Conservation (phyloP, 1,140 invertebrate genomes). For the Pseudoatta argentina region DNA sequence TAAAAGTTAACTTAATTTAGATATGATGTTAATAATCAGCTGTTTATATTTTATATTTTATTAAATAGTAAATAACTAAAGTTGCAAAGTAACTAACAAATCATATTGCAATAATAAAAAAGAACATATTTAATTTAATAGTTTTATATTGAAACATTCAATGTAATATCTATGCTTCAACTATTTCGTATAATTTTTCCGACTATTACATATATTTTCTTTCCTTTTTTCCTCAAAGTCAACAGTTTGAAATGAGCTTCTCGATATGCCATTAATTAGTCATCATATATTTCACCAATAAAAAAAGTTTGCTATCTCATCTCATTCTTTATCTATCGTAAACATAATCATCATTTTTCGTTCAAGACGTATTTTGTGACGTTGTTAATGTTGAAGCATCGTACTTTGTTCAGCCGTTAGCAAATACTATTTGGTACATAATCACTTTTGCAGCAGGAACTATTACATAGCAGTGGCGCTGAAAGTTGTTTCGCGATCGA, state of each 20-base stretch:
- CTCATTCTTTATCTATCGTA: neutral
- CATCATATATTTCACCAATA: neutral
- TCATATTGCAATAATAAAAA: neutral
- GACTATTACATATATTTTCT: neutral
- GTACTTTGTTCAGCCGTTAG: constrained; percentile 65
- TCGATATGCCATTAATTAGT: constrained; percentile 17
- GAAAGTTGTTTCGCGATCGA: constrained; percentile 39
- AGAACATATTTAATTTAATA: neutral
- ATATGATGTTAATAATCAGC: neutral
- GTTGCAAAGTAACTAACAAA: neutral
- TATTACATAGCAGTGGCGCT: constrained; percentile 76
- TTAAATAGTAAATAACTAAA: neutral
- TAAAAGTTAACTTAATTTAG: neutral
- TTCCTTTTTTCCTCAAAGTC: neutral
- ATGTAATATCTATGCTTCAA: neutral
- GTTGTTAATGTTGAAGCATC: neutral
- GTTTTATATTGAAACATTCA: neutral
- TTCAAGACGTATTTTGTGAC: neutral
- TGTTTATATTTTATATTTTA: neutral
- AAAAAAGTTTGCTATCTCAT: constrained; percentile 13
- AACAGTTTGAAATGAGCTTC: neutral
- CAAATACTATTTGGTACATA: constrained; percentile 83
- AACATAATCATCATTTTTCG: constrained; percentile 57
- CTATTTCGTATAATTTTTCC: neutral
- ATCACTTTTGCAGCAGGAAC: constrained; percentile 84